Base-by-base conservation (phyloP, 2,888 invertebrate species). In the Eurois occulta region DNA sequence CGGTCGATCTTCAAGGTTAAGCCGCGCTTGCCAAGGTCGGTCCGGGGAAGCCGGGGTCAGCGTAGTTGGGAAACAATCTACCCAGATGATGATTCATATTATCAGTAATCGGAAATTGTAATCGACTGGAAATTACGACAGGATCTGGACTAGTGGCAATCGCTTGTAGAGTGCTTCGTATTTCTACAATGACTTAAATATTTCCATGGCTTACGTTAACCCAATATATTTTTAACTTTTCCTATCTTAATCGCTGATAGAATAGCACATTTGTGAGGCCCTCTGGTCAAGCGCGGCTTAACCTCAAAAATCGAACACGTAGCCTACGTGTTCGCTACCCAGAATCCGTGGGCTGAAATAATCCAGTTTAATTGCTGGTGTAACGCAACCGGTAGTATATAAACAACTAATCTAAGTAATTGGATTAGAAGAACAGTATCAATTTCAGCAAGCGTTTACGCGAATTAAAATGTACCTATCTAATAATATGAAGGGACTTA, bases 341-440 rank as follows among this genome's bases (percentile, higher is more conserved):
- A 13, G 24, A 73, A 43, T 60, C 18, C 66, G 38, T 48, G 65
- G 58, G 48, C 24, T 65, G 18, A 46, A 46, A 55, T 16, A 67
- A 83, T 66, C 58, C 65, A 60, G 78, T 84, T 70, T 21, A 28
- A 41, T 35, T 21, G 48, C 32, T 11, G 18, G 62, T 64, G 7
- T 58, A 41, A 48, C 24, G 11, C 21, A 16, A 55, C 21, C 35
- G 24, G 64, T 38, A 65, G 28, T 62, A 58, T 66, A 68, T 83
- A 18, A 43, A 38, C 28, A 13, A 2, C 28, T 81, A 70, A 70
- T 81, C 60, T 75, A 48, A 75, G 82, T 82, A 85, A 82, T 86
- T 82, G 69, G 35, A 70, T 82, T 70, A 62, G 46, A 38, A 75
- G 48, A 16, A 75, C 38, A 62, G 41, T 70, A 66, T 71, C 75